These are phyloP conservation scores for Selenia dentaria DNA, from an alignment of 2,888 invertebrate species.

Conservation along the genomic window DNA sequence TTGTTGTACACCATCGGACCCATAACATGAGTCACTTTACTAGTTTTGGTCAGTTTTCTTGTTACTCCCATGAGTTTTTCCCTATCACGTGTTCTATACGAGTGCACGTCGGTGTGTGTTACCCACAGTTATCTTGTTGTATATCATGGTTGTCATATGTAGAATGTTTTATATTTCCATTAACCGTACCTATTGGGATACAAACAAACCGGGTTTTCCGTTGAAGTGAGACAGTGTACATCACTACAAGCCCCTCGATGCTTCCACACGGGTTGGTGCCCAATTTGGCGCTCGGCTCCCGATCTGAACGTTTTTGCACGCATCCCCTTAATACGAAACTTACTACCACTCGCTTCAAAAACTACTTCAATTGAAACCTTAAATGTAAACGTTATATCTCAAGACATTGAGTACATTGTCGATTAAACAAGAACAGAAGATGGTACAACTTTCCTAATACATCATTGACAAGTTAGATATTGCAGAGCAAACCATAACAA, in stretches of 20 bases:
- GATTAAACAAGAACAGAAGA: constrained; percentile 2
- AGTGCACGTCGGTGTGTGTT: no score
- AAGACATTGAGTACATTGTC: not conserved
- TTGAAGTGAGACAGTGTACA: constrained; percentile 28
- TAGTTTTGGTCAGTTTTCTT: no score
- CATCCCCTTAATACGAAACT: constrained; percentile 54
- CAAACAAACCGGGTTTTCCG: constrained; percentile 6
- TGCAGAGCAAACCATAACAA: constrained; percentile 1
- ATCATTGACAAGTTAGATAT: constrained; percentile 1
- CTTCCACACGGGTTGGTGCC: constrained; percentile 62
- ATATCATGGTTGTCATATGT: no score
- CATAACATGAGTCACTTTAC: no score
- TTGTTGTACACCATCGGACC: no score
- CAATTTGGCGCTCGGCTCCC: constrained; percentile 58
- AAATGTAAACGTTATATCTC: constrained; percentile 7
- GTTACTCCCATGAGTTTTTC: no score
- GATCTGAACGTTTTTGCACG: constrained; percentile 63
- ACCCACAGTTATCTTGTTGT: no score
- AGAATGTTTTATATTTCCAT: no score
- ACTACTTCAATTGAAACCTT: not conserved
- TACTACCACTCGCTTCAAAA: constrained; percentile 19
- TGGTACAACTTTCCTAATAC: constrained; percentile 18
- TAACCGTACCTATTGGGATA: no score
- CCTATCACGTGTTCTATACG: no score
- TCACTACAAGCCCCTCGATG: constrained; percentile 40